These are phyloP conservation scores for Isichthys henryi DNA, from an alignment of 2,113 vertebrate species.

Conservation along the genomic window DNA sequence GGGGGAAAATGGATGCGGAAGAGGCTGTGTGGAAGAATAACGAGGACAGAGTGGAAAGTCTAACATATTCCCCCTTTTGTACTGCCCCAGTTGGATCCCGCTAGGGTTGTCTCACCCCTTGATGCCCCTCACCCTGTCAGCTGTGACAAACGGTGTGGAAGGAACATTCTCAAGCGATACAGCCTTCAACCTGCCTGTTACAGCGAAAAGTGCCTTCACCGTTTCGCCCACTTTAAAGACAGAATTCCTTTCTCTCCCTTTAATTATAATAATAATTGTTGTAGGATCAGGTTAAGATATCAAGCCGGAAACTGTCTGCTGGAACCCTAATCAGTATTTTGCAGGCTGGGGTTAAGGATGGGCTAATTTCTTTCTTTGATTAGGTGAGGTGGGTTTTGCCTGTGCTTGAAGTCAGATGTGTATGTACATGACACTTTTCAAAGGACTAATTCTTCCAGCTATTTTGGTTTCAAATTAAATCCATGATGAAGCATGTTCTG, in stretches of 20 bases:
- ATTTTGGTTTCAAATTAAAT: neutral
- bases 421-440: neutral
- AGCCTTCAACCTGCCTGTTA: neutral
- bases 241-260: neutral
- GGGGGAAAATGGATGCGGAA: neutral
- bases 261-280: neutral
- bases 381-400: neutral
- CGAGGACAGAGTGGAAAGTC: neutral
- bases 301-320: neutral
- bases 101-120: neutral
- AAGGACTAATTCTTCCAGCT: neutral
- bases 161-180: neutral
- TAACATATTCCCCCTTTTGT: neutral
- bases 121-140: slow-evolving; percentile 8
- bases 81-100: neutral
- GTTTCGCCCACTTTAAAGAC: neutral
- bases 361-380: neutral
- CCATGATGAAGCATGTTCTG: neutral
- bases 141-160: neutral
- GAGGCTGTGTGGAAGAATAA: slow-evolving; percentile 32
- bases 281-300: neutral
- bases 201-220: neutral
- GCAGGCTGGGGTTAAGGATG: neutral
- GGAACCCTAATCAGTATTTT: neutral
- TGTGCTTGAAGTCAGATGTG: neutral